Percentiles rank a stretch among this genome's conserved stretches.
Conservation (phyloP, 23 tunicate species). For the Styela plicata region DNA sequence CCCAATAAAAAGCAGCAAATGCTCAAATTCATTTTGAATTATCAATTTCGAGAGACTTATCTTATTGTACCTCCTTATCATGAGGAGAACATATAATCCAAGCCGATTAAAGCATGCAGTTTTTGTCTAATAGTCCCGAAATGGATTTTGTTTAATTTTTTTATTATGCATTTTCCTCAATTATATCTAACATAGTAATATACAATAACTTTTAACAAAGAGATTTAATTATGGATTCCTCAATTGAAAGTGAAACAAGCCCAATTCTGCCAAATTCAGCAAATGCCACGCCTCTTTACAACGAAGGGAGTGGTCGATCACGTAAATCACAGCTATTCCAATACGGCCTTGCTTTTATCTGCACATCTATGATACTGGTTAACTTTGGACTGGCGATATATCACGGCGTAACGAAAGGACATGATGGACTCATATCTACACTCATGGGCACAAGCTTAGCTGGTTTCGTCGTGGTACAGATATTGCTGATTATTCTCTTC, state of each 20-base stretch:
- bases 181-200: no score
- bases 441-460: conserved; percentile 13
- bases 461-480: conserved; percentile 2
- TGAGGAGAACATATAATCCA: no score
- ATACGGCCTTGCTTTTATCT: neutral
- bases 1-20: no score
- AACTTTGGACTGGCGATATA: conserved; percentile 8
- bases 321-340: neutral
- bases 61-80: no score
- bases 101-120: no score
- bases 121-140: no score
- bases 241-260: neutral
- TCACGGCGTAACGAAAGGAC: neutral
- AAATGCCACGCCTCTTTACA: neutral
- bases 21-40: no score
- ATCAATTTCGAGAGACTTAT: no score
- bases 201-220: no score
- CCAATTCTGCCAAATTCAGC: neutral
- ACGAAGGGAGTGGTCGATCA: neutral
- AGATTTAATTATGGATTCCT: neutral
- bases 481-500: neutral
- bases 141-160: no score
- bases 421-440: neutral
- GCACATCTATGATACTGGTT: neutral
- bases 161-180: no score